A percentile compares a stretch with the other conserved stretches of the same genome.
Evolutionary conservation across 2,888 invertebrate species (phyloP).

Genomic region (Coelogynopora nodosa): DNA sequence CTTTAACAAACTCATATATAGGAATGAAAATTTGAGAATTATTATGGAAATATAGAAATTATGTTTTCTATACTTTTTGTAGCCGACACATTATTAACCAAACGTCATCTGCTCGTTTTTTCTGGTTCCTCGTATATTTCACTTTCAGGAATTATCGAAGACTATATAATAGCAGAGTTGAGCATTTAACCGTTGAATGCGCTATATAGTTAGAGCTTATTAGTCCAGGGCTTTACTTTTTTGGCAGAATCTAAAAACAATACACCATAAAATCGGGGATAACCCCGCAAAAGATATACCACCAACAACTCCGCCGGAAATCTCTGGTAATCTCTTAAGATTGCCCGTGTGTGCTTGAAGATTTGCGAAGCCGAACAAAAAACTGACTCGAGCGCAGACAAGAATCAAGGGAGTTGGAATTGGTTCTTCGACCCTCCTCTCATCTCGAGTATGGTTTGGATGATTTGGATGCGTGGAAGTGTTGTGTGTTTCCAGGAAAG

Average conservation of each 20-base stretch:
- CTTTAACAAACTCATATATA: not conserved
- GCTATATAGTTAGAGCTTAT: not conserved
- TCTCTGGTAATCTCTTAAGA: not conserved
- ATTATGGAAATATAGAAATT: not conserved
- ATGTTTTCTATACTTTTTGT: not conserved
- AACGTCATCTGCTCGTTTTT: not conserved
- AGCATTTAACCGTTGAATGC: too few species aligned
- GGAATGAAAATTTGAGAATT: too few species aligned
- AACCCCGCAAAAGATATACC: not conserved
- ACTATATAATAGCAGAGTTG: too few species aligned
- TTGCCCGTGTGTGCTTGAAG: not conserved
- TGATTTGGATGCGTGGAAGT: not conserved
- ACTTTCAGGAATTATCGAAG: too few species aligned
- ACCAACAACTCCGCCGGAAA: not conserved
- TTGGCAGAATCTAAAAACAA: not conserved
- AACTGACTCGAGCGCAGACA: not conserved
- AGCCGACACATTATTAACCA: not conserved
- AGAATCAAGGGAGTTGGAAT: not conserved
- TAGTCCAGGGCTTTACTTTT: not conserved
- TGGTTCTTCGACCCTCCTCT: not conserved
- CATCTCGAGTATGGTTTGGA: not conserved
- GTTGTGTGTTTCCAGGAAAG: not conserved
- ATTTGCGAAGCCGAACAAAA: not conserved
- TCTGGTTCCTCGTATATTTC: not conserved
- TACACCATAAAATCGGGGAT: not conserved